Evolutionary conservation across 2,113 vertebrate species (phyloP), one percentile per base, ranked within the genome.

Genomic region (Salvelinus alpinus): DNA sequence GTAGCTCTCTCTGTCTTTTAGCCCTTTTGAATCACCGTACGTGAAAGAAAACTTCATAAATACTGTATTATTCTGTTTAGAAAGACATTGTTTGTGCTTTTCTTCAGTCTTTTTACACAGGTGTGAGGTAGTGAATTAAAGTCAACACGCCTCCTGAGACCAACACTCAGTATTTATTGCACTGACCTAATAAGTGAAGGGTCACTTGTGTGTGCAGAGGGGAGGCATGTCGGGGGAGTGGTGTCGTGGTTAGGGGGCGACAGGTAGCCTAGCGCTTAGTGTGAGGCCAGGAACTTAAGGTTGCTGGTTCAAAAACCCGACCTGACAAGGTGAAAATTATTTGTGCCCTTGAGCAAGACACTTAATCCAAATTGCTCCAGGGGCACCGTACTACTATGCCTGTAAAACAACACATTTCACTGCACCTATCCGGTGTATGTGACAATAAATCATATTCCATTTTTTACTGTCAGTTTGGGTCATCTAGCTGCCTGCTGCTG

Each of bases 71-170:
- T 22, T 62, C 2, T 16, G 59, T 62, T 62, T 16, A 62, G 59
- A 51, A 51, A 51, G 11, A 20, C 20, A n/a, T 60, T 22, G 59
- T 22, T 9, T 60, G 20, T n/a, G 34, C 71, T 27, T 25, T 54
- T 85, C 48, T 66, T 72, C 64, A 5, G 80, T 84, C 87, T 91
- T 38, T 38, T 88, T 91, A 85, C 85, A 85, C 87, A 91, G 91
- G 84, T 90, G 88, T 88, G 3, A 12, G 76, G 72, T 73, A 81
- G 71, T 86, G 78, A 84, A 78, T 80, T 73, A 80, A 73, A 82
- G 86, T 85, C 85, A 86, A 75, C 65, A 31, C 22, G 73, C 65
- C 83, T 87, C 72, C 70, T 71, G 70, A 84, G 80, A 84, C 78
- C 64, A 75, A 73, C 67, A 67, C 76, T 64, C 76, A 76, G 80